phyloP scores from a whole-genome alignment of 2,888 invertebrate species.

The Nomada ferruginata region DNA sequence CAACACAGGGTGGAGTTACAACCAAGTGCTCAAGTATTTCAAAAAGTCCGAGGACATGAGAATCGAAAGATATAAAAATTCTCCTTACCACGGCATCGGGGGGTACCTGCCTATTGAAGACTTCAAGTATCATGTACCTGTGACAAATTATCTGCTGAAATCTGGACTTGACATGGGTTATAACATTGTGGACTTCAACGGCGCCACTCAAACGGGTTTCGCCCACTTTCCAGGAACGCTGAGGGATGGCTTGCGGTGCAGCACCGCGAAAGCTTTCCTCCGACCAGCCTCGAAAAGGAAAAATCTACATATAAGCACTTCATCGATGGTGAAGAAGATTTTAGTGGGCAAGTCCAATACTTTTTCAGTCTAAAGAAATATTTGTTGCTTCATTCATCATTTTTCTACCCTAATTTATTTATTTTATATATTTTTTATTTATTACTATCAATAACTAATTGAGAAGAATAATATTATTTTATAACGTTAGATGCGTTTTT shows the following conservation, averaged over 20 bases:
- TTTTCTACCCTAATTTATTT: no score
- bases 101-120: slow-evolving; percentile 91
- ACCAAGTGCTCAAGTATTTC: slow-evolving; percentile 91
- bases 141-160: slow-evolving; percentile 89
- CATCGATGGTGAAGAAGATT: slow-evolving; percentile 89
- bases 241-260: slow-evolving; percentile 91
- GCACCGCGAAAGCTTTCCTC: slow-evolving; percentile 93
- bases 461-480: no score
- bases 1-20: slow-evolving; percentile 92
- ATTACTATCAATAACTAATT: no score
- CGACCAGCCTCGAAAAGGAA: slow-evolving; percentile 88
- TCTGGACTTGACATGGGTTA: slow-evolving; percentile 90
- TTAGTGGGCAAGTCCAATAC: slow-evolving; percentile 82
- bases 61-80: slow-evolving; percentile 87
- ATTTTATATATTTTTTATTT: no score
- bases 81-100: slow-evolving; percentile 88
- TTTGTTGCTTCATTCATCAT: no score
- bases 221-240: slow-evolving; percentile 91
- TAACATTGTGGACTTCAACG: slow-evolving; percentile 90
- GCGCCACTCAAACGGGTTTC: slow-evolving; percentile 91
- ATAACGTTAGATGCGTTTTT: no score
- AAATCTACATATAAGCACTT: slow-evolving; percentile 90
- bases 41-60: slow-evolving; percentile 92
- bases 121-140: slow-evolving; percentile 88
- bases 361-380: no score